Evolutionary conservation across 1,140 invertebrate species (phyloP), one percentile per base, ranked within the genome.

Genomic region (Psilanteris sp.): DNA sequence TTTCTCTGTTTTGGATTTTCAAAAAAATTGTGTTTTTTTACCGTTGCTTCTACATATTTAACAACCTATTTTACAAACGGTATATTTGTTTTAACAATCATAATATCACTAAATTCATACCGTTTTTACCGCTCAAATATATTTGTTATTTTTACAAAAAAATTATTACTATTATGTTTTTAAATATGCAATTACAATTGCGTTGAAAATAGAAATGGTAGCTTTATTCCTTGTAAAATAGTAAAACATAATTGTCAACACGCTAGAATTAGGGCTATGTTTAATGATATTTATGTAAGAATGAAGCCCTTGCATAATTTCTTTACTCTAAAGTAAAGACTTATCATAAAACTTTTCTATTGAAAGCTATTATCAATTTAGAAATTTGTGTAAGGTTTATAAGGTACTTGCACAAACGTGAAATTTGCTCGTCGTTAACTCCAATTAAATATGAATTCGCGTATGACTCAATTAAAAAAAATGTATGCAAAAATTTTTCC

Each of bases 251-350:
- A 54, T 54, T 6, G 29, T 13, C 36, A 29, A 64, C 59, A 43
- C 1, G 14, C 20, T 26, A 46, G 4, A 70, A 59, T 13, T 43
- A 59, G 66, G 44, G 43, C 66, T 70, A 6, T 9, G 11, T 54
- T 15, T 57, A 59, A 70, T 50, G 52, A 52, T 43, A 52, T 71
- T 71, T 62, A 37, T 55, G 55, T 71, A 71, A 71, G 44, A 71
- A 46, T 9, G 46, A 71, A 71, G 54, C 55, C 55, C 31, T 71
- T 71, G 67, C 67, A 54, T 29, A 71, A 71, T 59, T 71, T 61
- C 29, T 68, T 9, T 16, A 50, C 22, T 50, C 32, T 16, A 4
- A 29, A 59, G 31, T 24, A 70, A 59, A 57, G 46, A 57, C 52
- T 27, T 50, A 41, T 50, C 48, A 57, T 68, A 41, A 7, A 26